Base-by-base conservation (phyloP, 2,888 invertebrate genomes). In the Tuberolachnus salignus region DNA sequence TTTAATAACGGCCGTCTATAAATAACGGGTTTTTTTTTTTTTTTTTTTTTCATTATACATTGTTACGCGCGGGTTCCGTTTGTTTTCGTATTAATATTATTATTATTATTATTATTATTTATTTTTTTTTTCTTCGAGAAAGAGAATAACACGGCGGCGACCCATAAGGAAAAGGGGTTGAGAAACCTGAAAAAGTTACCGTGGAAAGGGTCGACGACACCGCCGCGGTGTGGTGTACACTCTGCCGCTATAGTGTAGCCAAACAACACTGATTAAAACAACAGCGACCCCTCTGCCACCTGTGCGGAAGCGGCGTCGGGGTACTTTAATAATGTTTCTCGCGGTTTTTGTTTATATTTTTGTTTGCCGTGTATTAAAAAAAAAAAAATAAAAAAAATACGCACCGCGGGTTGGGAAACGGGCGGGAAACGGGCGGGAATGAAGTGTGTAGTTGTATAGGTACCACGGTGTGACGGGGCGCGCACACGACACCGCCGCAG, bases 241-340 rank as follows among this genome's bases (percentile, higher is more conserved):
- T n/a, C n/a, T n/a, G n/a, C n/a, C n/a, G n/a, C n/a, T n/a, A n/a
- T n/a, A n/a, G n/a, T n/a, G 42, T 51, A 51, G 66, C 55, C 74
- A 66, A 75, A 75, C 75, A 67, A 67, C 75, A 67, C 75, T 75
- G 75, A 75, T 75, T 75, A 75, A 75, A 75, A 75, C 67, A 67
- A 75, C 75, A 67, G 66, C 55, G 46, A 57, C 75, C 66, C 66
- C 66, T 57, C 46, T 55, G 13, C 51, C 23, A 55, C 64, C 53
- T 66, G 49, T 13, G 66, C 57, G 26, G 14, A 13, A 2, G n/a
- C n/a, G 23, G 23, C 1, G 57, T 57, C n/a, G 67, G 67, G 67
- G 67, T 66, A 67, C 75, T 75, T 75, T 75, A 75, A 75, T 75
- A 75, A 75, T 57, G 75, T 75, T 75, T 75, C 64, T 75, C 75